Conservation (phyloP, 92 coral and sea anemone species). For the Zoanthus sociatus region DNA sequence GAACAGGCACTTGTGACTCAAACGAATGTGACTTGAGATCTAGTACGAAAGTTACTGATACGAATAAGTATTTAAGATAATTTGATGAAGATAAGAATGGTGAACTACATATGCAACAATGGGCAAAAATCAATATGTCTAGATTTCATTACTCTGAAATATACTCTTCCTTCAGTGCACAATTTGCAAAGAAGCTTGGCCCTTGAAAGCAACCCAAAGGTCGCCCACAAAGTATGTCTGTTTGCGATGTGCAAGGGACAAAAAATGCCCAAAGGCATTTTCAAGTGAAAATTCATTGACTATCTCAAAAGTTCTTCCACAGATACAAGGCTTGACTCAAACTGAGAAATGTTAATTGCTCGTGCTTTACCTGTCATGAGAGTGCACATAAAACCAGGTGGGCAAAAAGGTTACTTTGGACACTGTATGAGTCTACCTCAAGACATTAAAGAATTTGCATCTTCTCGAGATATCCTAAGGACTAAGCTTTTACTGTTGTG, state of each 20-base stretch:
- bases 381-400: background rate
- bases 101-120: conserved; percentile 35
- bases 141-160: conserved; percentile 53
- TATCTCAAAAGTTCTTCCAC: conserved; percentile 20
- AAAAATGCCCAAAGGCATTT: conserved; percentile 52
- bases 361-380: conserved; percentile 12
- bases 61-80: background rate
- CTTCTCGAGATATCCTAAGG: conserved; percentile 31
- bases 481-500: conserved; percentile 20
- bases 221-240: conserved; percentile 46
- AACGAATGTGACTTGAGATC: too few species aligned
- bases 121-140: conserved; percentile 52
- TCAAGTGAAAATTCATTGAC: conserved; percentile 45
- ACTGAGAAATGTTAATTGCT: background rate
- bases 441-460: background rate
- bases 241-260: conserved; percentile 61
- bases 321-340: conserved; percentile 5
- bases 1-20: too few species aligned
- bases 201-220: conserved; percentile 40
- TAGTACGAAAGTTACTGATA: background rate
- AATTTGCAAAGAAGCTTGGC: conserved; percentile 66
- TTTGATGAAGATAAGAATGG: conserved; percentile 16
- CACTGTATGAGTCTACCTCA: conserved; percentile 4
- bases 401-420: conserved; percentile 2
- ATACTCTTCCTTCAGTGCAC: conserved; percentile 34